These are phyloP conservation scores for Eilema griseolum DNA, from an alignment of 2,888 invertebrate species.

Conservation along the genomic window DNA sequence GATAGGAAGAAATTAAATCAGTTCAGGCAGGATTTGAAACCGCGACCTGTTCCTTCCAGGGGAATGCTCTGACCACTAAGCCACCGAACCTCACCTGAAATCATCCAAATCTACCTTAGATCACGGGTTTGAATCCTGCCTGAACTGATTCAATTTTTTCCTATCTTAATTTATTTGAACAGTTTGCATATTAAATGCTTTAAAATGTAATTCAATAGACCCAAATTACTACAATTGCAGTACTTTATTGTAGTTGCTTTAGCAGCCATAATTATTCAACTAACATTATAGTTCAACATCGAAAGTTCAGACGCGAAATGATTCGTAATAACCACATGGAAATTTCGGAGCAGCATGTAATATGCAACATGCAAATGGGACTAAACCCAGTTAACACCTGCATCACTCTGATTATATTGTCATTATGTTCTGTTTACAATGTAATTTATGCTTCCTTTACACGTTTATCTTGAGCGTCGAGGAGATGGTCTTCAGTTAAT, in stretches of 20 bases:
- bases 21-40: too few species aligned
- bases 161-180: too few species aligned
- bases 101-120: too few species aligned
- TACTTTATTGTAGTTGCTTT: neutral
- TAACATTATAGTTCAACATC: neutral
- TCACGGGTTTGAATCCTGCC: too few species aligned
- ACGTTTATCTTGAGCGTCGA: neutral
- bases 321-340: conserved; percentile 29
- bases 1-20: too few species aligned
- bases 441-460: conserved; percentile 13
- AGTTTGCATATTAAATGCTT: too few species aligned
- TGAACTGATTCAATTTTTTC: too few species aligned
- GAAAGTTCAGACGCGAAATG: conserved; percentile 20
- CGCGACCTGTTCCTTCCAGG: too few species aligned
- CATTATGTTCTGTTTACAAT: conserved; percentile 20
- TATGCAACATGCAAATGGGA: conserved; percentile 43
- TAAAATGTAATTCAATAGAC: neutral
- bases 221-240: neutral
- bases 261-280: neutral
- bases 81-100: too few species aligned
- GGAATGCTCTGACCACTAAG: too few species aligned
- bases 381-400: conserved; percentile 28
- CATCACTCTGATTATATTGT: conserved; percentile 32
- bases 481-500: neutral
- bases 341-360: conserved; percentile 24